Base-by-base conservation (phyloP, 2,888 invertebrate species). In the Onthophagus sagittarius region DNA sequence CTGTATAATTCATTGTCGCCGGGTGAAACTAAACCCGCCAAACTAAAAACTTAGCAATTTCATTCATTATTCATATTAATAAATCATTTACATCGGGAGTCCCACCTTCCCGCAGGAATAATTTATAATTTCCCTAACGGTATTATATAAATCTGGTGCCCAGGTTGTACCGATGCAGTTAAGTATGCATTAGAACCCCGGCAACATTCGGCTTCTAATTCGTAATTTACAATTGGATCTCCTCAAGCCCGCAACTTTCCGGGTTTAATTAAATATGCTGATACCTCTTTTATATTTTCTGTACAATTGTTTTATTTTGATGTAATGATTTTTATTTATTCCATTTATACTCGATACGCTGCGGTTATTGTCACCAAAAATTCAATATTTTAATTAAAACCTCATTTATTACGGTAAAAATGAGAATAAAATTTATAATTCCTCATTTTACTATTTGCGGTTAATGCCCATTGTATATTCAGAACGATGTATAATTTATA, bases 21-120 rank as follows among this genome's bases (percentile, higher is more conserved):
- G 15, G 31, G 31, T 6, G 31, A 11, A 64, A n/a, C 14, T 15
- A 15, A 15, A n/a, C 67, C 67, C 7, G 15, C 67, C 67, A 32
- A 67, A 67, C 67, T 67, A 67, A 67, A 67, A 67, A 67, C 67
- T 67, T 67, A 1, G 67, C 67, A 67, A 67, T 67, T 67, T 67
- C 67, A 67, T 67, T 67, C 67, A 67, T 67, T 67, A 67, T 67
- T 67, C 67, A 67, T 32, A 67, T 67, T 67, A 67, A 67, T 67
- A 67, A 67, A 67, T 67, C 67, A 67, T 67, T 67, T 67, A 67
- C 67, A 67, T 67, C 67, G 23, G 31, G n/a, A 67, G 67, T 31
- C 6, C 23, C 23, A 32, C 31, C 67, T 67, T n/a, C 67, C 32
- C 31, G 15, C n/a, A 5, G 67, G 67, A 67, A 67, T 67, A 67